These are phyloP conservation scores for Crocallis elinguaria DNA, from an alignment of 2,888 invertebrate species.

Conservation along the genomic window DNA sequence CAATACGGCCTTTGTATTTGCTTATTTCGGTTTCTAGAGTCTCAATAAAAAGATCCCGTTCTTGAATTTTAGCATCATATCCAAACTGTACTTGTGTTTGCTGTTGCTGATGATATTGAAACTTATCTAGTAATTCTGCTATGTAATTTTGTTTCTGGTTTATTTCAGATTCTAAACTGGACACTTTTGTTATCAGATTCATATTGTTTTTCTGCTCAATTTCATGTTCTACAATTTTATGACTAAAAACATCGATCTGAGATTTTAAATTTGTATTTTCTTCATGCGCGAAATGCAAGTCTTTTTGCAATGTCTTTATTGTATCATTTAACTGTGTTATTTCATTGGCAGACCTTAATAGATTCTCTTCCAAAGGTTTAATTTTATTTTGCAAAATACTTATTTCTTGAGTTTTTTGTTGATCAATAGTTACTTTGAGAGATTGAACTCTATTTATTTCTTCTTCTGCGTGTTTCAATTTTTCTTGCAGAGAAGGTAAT, in stretches of 20 bases:
- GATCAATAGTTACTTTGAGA: constrained; percentile 58
- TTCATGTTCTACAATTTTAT: constrained; percentile 72
- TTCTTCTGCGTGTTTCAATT: constrained; percentile 69
- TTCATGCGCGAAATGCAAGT: constrained; percentile 54
- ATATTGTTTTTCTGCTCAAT: constrained; percentile 71
- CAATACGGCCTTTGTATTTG: constrained; percentile 86
- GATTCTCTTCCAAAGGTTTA: constrained; percentile 51
- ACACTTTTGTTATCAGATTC: constrained; percentile 70
- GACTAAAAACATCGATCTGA: constrained; percentile 66
- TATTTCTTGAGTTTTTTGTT: constrained; percentile 58
- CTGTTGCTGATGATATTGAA: constrained; percentile 64
- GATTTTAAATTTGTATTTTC: constrained; percentile 57
- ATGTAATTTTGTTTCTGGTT: constrained; percentile 69
- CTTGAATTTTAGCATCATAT: constrained; percentile 89
- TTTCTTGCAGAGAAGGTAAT: constrained; percentile 67
- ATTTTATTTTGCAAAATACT: constrained; percentile 54
- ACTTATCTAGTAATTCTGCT: constrained; percentile 58
- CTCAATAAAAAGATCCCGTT: constrained; percentile 90
- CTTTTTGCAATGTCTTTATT: constrained; percentile 53
- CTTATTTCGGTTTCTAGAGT: constrained; percentile 87
- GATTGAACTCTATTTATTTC: constrained; percentile 64
- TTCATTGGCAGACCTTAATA: constrained; percentile 52
- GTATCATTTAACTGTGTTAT: constrained; percentile 53
- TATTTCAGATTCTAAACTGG: constrained; percentile 67
- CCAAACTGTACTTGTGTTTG: constrained; percentile 73